Evolutionary conservation across 2,888 invertebrate species (phyloP), one percentile per base, ranked within the genome.

Genomic region (Clusia tigrina): DNA sequence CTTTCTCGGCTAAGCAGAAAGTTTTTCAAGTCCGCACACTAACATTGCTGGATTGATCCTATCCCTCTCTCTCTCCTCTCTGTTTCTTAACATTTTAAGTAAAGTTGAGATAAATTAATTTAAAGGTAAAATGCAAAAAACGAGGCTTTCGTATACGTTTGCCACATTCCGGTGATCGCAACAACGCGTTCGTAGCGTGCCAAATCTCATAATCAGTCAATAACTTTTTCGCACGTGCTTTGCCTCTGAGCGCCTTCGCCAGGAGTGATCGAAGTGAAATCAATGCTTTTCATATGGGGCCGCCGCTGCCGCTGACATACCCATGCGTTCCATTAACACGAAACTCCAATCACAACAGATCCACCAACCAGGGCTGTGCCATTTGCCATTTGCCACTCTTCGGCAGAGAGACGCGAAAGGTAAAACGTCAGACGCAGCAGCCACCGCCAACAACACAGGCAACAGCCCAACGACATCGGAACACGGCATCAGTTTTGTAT

Each of bases 131-230:
- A 15, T 42, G 22, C 18, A 48, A 48, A 48, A 18, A 48, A 22
- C 20, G 15, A 48, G n/a, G 76, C 74, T 74, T 74, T 74, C 74
- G 73, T 77, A 74, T 77, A 76, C 77, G 76, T 75, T 77, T 77
- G 77, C 71, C 74, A 24, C 26, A 63, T 58, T 56, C 70, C 70
- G 68, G n/a, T 32, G 32, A 12, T 12, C 42, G n/a, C 22, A 20
- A 5, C 20, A 48, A 15, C 5, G 48, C 48, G 20, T 15, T 15
- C 67, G 73, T 75, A 76, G 75, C 75, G 78, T 76, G 75, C 75
- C 75, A 76, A 76, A 76, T 76, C 78, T 77, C 78, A 76, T 76
- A 76, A 77, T 76, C 75, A 76, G 75, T 76, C 75, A 76, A 76
- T 76, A 77, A 77, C 74, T 76, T 76, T 71, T 68, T 69, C 72